Base-by-base conservation (phyloP, 2,888 invertebrate species). In the Halictus quadricinctus region DNA sequence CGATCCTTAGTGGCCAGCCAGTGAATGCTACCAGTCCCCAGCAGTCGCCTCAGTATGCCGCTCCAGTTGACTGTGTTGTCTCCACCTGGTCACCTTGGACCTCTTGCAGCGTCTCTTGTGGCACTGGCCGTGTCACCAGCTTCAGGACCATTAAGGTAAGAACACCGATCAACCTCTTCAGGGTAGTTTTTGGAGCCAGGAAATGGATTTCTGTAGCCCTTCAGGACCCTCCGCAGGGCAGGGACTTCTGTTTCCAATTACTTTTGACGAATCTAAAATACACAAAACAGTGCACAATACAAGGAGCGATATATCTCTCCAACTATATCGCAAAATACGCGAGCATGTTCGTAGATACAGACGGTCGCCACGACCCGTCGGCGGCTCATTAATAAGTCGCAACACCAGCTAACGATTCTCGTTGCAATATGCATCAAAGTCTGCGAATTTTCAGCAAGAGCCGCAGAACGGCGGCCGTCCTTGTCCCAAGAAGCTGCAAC, bases 11-110 rank as follows among this genome's bases (percentile, higher is more conserved):
- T n/a, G 93, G 91, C 2, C 87, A 92, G 76, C 79, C 90, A 1
- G 13, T 84, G 7, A 86, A 76, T 36, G 75, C 43, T 15, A 82
- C 82, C 7, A 58, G 70, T 13, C 50, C 36, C 21, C 72, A 58
- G 36, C n/a, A 43, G 46, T 3, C 80, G 46, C 29, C 84, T 60
- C 69, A 82, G 18, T 41, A 75, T 10, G 82, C 76, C 60, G 80
- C 85, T 25, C 94, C 95, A n/a, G 93, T 95, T 21, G 96, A 97
- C 93, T 98, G 98, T 90, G 95, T 96, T 91, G 95, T 98, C 91
- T 96, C 97, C 2, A 96, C 96, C 70, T 99, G 98, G 98, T 96
- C 97, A 48, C 96, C 96, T 75, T 99, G 98, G 98, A 96, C 97
- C 46, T 95, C 96, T 1, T 99, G 99, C 94, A 97, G 96, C 92